Evolutionary conservation across 2,888 invertebrate species (phyloP).

Genomic region (Onchidella celtica): DNA sequence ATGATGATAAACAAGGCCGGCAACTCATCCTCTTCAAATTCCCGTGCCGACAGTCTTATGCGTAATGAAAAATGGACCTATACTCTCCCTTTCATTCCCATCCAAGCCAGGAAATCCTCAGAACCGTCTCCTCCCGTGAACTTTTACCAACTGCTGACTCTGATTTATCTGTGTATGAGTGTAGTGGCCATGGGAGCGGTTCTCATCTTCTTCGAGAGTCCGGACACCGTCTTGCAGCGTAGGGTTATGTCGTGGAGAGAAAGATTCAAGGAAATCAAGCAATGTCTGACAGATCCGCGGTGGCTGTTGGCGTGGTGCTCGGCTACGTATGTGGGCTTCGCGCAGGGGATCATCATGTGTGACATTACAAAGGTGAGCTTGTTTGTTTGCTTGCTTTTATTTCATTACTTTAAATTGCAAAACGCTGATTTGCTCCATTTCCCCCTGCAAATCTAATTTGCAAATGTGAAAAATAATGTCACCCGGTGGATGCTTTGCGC

Average conservation of each 20-base stretch:
- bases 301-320: constrained; percentile 63
- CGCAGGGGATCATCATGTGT: constrained; percentile 71
- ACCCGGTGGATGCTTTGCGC: too few species aligned
- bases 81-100: constrained; percentile 57
- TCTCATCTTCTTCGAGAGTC: constrained; percentile 70
- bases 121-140: constrained; percentile 55
- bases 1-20: constrained; percentile 25
- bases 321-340: constrained; percentile 71
- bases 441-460: too few species aligned
- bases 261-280: constrained; percentile 60
- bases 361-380: constrained; percentile 69
- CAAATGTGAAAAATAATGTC: too few species aligned
- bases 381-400: neutral
- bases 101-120: constrained; percentile 51
- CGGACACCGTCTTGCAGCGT: constrained; percentile 69
- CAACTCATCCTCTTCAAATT: neutral
- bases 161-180: constrained; percentile 68
- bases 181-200: constrained; percentile 69
- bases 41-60: constrained; percentile 3
- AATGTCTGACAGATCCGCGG: constrained; percentile 62
- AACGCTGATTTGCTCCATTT: too few species aligned
- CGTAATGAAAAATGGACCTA: constrained; percentile 56
- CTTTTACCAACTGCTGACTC: constrained; percentile 66
- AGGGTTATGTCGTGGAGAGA: constrained; percentile 61
- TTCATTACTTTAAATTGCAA: too few species aligned